Conservation (phyloP, 1,140 invertebrate species). For the Campoletis sonorensis region DNA sequence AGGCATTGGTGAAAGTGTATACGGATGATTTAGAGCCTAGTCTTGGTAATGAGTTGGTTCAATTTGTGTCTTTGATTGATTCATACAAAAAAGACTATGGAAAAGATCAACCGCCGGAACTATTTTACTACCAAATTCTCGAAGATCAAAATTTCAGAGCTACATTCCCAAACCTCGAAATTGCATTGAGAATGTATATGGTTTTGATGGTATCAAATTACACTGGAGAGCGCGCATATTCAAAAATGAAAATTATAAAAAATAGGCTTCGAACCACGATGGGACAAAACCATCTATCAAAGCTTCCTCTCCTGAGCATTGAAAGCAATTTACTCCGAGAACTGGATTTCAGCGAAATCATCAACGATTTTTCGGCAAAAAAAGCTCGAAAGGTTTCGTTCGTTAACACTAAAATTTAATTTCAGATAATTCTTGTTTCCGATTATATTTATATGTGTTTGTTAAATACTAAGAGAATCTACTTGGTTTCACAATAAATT, state of each 20-base stretch:
- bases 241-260: conserved; percentile 57
- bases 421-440: not conserved
- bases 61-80: conserved; percentile 52
- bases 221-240: conserved; percentile 59
- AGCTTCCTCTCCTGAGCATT: conserved; percentile 53
- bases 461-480: not conserved
- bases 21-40: conserved; percentile 51
- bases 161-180: conserved; percentile 58
- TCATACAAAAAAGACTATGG: conserved; percentile 48
- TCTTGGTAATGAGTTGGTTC: conserved; percentile 50
- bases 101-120: conserved; percentile 37
- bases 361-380: conserved; percentile 45
- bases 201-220: conserved; percentile 56
- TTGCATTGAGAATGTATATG: conserved; percentile 55
- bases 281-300: conserved; percentile 47
- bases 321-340: conserved; percentile 50
- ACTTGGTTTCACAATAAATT: not conserved
- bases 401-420: not conserved
- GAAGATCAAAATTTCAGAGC: conserved; percentile 43
- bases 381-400: conserved; percentile 3
- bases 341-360: conserved; percentile 51
- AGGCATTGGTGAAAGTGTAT: conserved; percentile 51
- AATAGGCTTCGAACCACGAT: conserved; percentile 53
- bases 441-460: not conserved
- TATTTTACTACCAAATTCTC: conserved; percentile 49